phyloP scores from a whole-genome alignment of 2,113 vertebrate species.

The Oryctolagus cuniculus region DNA sequence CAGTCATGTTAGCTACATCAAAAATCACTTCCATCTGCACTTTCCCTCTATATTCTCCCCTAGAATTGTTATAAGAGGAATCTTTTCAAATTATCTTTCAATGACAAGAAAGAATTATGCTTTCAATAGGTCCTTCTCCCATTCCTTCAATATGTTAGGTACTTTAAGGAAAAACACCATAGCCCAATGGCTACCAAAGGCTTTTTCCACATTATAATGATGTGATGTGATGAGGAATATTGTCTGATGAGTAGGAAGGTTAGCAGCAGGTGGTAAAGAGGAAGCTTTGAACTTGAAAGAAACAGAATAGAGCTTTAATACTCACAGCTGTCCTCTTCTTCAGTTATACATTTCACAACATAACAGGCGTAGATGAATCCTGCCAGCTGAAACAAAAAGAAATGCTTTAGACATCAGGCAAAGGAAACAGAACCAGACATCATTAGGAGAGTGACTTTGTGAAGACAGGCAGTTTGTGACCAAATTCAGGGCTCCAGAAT shows the following conservation, averaged over 20 bases:
- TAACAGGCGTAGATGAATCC: slow-evolving; percentile 99
- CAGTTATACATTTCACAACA: slow-evolving; percentile 99
- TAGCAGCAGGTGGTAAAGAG: slow-evolving; percentile 32
- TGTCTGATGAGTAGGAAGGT: slow-evolving; percentile 57
- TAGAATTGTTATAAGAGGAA: slow-evolving; percentile 17
- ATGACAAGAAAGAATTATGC: slow-evolving; percentile 10
- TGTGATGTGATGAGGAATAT: slow-evolving; percentile 54
- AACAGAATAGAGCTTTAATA: slow-evolving; percentile 87
- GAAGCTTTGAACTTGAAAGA: slow-evolving; percentile 77
- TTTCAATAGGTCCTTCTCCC: slow-evolving; percentile 34
- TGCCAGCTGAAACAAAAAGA: slow-evolving; percentile 93
- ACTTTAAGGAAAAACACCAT: slow-evolving; percentile 10
- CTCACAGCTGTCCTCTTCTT: slow-evolving; percentile 99
- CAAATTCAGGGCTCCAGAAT: neutral
- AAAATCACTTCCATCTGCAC: neutral
- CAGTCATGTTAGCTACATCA: neutral
- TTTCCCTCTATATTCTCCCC: neutral
- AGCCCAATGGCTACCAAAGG: slow-evolving; percentile 21
- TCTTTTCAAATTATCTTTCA: slow-evolving; percentile 36
- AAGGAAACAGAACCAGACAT: slow-evolving; percentile 16
- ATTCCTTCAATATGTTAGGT: slow-evolving; percentile 56
- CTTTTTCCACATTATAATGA: slow-evolving; percentile 52
- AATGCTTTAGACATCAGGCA: slow-evolving; percentile 81
- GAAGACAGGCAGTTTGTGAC: neutral
- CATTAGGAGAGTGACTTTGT: neutral